Evolutionary conservation across 2,797 vertebrate genomes (phyloP), one percentile per base, ranked within the genome.

Genomic region (Betta splendens): DNA sequence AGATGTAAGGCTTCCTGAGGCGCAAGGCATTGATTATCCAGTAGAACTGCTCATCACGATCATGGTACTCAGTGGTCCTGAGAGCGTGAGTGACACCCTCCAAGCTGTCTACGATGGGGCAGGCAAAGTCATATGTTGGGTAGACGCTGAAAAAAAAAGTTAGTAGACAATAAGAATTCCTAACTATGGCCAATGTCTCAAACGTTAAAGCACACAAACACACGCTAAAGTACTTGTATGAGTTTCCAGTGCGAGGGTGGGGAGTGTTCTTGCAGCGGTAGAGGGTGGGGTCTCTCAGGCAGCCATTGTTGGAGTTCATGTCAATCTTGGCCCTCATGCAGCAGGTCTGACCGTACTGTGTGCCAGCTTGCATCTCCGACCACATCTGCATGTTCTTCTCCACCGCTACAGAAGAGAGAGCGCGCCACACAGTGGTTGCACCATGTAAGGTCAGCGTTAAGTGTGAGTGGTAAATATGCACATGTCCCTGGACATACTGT

Each of bases 271-370:
- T 99, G 92, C 97, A 99, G 70, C 98, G 95, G 89, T 95, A 99
- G 25, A 99, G 90, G 1, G 97, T 95, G 42, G 97, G 98, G 83
- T 99, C 98, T 62, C 98, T 94, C 94, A 99, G 66, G 76, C 97
- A 99, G 54, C 98, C 98, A 13, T 99, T 99, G 89, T 99, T 99
- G 86, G 96, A 98, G 80, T 9, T 93, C 98, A 99, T 99, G 91
- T 98, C 95, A 12, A 99, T 97, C 90, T 98, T 99, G 45, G 97
- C 96, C 73, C 98, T 93, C 87, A 99, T 93, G 82, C 98, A 99
- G 87, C 96, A 99, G 0, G 90, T 92, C 89, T 98, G 97, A 26
- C 98, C 98, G 0, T 39, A 87, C 52, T 89, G 91, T 31, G 94
- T 92, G 37, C 97, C 97, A 9, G 92, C 92, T 87, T 98, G 98